Base-by-base conservation (phyloP, 2,888 invertebrate genomes). In the Sabatieria punctata region DNA sequence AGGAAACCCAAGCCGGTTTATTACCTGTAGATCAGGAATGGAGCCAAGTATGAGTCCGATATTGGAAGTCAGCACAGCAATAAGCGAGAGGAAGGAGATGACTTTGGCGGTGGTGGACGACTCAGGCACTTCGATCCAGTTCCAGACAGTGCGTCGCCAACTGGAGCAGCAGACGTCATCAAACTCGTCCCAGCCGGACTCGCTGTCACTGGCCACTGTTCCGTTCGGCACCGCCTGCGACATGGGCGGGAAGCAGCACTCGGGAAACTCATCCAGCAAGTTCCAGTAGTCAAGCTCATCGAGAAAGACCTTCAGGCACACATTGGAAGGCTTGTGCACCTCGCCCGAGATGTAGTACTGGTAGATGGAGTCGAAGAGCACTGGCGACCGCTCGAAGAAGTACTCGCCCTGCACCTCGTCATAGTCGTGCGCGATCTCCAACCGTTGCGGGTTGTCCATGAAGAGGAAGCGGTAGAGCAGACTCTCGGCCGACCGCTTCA, bases 311-410 rank as follows among this genome's bases (percentile, higher is more conserved):
- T 67, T 66, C 36, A 61, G 55, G 4, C 66, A 64, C 2, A 67
- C 66, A 43, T 67, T 65, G 1, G 64, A 58, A 1, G 66, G 66
- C 22, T 65, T 52, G 37, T 59, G 54, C 18, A 67, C 52, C n/a
- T 65, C 65, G 1, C 65, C 66, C 46, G 63, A 64, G 52, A 67
- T 66, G 52, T 67, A 67, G 45, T 60, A 67, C 50, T 65, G 66
- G 22, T 67, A 51, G 23, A 66, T 59, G 4, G 66, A 63, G 43
- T 63, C 60, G 51, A 67, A 67, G 18, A 63, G 60, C 2, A 63
- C 64, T 22, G 65, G 53, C 48, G 67, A 63, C 4, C 66, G 54
- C 51, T 66, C 65, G 36, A 67, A 60, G 53, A 65, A 67, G 52
- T 58, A 67, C 49, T 65, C 65, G 30, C 60, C 53, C 26, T 58